A percentile compares a stretch with the other conserved stretches of the same genome.
These are phyloP conservation scores for Drosophila recens DNA, from an alignment of 2,888 invertebrate genomes.

Conservation along the genomic window DNA sequence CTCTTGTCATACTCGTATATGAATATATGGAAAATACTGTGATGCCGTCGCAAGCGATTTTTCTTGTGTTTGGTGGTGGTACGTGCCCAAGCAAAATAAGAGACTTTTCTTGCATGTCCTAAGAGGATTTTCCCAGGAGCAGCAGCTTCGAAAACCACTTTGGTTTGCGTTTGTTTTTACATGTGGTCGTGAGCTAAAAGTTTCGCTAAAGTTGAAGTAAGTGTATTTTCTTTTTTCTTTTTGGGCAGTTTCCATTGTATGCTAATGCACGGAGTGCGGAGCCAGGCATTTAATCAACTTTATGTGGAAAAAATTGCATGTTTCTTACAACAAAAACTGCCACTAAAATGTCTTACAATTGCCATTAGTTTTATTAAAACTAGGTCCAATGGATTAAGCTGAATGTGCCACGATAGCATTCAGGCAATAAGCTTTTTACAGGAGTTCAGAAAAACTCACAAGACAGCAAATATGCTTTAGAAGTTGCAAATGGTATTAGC, in stretches of 20 bases:
- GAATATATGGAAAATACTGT: slow-evolving; percentile 34
- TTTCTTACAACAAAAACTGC: slow-evolving; percentile 1
- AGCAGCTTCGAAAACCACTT: slow-evolving; percentile 21
- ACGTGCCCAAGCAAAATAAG: slow-evolving; percentile 36
- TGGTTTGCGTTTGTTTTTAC: slow-evolving; percentile 44
- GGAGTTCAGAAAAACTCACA: neutral
- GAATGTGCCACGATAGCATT: slow-evolving; percentile 5
- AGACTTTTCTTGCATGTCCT: slow-evolving; percentile 26
- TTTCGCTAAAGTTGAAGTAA: slow-evolving; percentile 46
- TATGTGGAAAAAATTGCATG: slow-evolving; percentile 60
- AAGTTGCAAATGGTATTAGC: slow-evolving; percentile 2
- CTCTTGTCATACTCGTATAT: slow-evolving; percentile 18
- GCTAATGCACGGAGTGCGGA: slow-evolving; percentile 60
- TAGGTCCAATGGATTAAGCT: slow-evolving; percentile 45
- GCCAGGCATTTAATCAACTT: slow-evolving; percentile 73
- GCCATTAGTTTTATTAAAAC: slow-evolving; percentile 72
- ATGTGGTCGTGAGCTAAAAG: slow-evolving; percentile 60
- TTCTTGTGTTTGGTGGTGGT: slow-evolving; percentile 7
- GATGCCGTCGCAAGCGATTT: slow-evolving; percentile 8
- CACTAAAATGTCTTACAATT: slow-evolving; percentile 14
- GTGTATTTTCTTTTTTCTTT: slow-evolving; percentile 28
- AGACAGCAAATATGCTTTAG: neutral
- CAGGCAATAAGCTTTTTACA: slow-evolving; percentile 3
- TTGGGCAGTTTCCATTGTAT: slow-evolving; percentile 44
- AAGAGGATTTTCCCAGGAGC: slow-evolving; percentile 64